Percentiles rank a stretch among this genome's conserved stretches.
Evolutionary conservation across 2,797 vertebrate genomes (phyloP).

Genomic region (Thaleichthys pacificus): DNA sequence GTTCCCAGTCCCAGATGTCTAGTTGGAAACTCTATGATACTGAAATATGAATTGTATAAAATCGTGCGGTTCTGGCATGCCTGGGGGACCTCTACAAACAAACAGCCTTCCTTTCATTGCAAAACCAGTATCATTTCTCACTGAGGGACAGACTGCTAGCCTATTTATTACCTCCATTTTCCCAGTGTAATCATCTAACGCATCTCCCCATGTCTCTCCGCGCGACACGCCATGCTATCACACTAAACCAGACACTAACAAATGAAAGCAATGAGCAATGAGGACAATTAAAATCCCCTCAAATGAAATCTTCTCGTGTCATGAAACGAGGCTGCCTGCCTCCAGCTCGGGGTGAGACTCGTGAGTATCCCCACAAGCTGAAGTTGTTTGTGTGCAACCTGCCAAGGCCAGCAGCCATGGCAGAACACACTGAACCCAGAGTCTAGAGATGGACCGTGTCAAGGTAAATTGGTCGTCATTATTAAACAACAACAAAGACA

Average conservation of each 20-base stretch:
- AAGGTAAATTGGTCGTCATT: background rate
- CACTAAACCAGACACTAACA: slow-evolving; percentile 33
- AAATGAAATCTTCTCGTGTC: slow-evolving; percentile 29
- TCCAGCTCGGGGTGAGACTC: slow-evolving; percentile 39
- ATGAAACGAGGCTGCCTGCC: slow-evolving; percentile 31
- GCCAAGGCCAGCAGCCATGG: slow-evolving; percentile 2
- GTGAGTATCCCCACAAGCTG: slow-evolving; percentile 29
- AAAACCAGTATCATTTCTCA: slow-evolving; percentile 43
- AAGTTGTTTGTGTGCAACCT: slow-evolving; percentile 26
- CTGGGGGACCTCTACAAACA: slow-evolving; percentile 48
- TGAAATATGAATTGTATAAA: slow-evolving; percentile 56
- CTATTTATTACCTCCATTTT: slow-evolving; percentile 32
- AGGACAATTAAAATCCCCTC: slow-evolving; percentile 33
- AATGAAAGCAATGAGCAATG: slow-evolving; percentile 41
- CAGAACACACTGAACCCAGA: too few species aligned
- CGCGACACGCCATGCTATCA: slow-evolving; percentile 11
- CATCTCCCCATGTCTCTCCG: background rate
- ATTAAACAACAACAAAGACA: slow-evolving; percentile 37
- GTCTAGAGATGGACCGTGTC: background rate
- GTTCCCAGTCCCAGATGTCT: slow-evolving; percentile 49
- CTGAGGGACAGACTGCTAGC: slow-evolving; percentile 33
- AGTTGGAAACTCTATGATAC: slow-evolving; percentile 51
- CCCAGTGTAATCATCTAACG: slow-evolving; percentile 14
- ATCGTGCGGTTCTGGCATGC: slow-evolving; percentile 33
- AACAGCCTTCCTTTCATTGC: slow-evolving; percentile 42